Evolutionary conservation across 2,797 vertebrate species (phyloP), one percentile per base, ranked within the genome.

Genomic region (Pagetopsis macropterus): DNA sequence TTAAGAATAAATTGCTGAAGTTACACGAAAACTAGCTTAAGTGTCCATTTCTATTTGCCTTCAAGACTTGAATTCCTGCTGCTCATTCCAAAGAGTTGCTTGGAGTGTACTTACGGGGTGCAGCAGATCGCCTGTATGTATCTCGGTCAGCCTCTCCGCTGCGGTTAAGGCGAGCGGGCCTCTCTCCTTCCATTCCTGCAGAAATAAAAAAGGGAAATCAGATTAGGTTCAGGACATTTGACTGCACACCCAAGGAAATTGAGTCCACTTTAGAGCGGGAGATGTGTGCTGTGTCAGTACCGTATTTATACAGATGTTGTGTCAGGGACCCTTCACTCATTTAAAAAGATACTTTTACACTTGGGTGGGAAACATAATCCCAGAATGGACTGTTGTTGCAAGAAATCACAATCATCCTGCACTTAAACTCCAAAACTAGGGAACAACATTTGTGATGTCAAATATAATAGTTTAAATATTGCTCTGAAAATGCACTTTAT

Each of bases 131-230:
- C 84, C 98, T 97, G 94, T 99, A 99, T 0, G 96, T 91, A 65
- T 99, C 98, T 92, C 98, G 95, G 95, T 99, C 98, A 4, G 96
- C 95, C 89, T 98, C 97, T 1, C 97, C 97, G 33, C 97, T 97
- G 37, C 98, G 96, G 40, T 96, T 97, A 6, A 99, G 95, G 65
- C 98, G 96, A 0, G 97, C 96, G 0, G 98, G 98, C 64, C 98
- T 96, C 82, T 99, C 98, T 43, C 97, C 98, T 81, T 98, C 98
- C 92, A 97, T 93, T 88, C 97, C 98, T 99, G 85, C 41, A 72
- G 41, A 48, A 49, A 74, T 0, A 45, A 61, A 13, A 52, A 65
- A 58, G 16, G 44, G 2, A 37, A 37, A 37, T 77, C 41, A 80
- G 40, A 8, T 62, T 10, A 41, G 21, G 7, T 51, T 1, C 3